Percentiles rank a stretch among this genome's conserved stretches.
Conservation (phyloP, 2,888 invertebrate species). For the Altica lythri region DNA sequence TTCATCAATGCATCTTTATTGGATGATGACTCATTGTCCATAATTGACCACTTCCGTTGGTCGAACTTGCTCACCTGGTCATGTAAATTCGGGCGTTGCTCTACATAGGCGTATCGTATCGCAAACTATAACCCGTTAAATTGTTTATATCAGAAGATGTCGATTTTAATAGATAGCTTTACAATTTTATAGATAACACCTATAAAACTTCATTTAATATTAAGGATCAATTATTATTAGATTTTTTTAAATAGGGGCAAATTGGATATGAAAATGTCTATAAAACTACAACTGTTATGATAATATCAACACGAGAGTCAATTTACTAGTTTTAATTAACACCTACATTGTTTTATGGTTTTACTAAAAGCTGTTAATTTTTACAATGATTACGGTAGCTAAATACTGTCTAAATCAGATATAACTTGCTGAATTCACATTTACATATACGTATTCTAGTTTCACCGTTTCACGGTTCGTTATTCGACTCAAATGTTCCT, state of each 20-base stretch:
- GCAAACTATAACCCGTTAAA: constrained; percentile 14
- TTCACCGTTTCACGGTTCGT: constrained; percentile 38
- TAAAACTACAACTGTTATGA: too few species aligned
- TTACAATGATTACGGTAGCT: constrained; percentile 8
- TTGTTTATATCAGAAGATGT: constrained; percentile 13
- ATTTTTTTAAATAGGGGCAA: too few species aligned
- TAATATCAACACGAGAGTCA: too few species aligned
- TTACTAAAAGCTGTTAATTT: background rate
- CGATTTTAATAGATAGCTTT: constrained; percentile 10
- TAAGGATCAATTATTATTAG: too few species aligned
- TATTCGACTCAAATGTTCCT: constrained; percentile 26
- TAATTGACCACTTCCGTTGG: constrained; percentile 52
- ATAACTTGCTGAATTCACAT: constrained; percentile 32
- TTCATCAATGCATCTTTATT: constrained; percentile 24
- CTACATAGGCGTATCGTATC: constrained; percentile 19
- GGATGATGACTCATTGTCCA: constrained; percentile 47
- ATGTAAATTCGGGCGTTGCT: constrained; percentile 37
- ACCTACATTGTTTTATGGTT: too few species aligned
- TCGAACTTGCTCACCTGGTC: constrained; percentile 49
- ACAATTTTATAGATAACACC: constrained; percentile 20
- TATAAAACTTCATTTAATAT: too few species aligned
- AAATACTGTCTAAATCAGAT: constrained; percentile 31
- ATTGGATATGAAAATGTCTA: too few species aligned
- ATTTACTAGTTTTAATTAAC: too few species aligned
- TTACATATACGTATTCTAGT: constrained; percentile 21